These are phyloP conservation scores for Tachysurus vachellii DNA, from an alignment of 2,113 vertebrate genomes.

Conservation along the genomic window DNA sequence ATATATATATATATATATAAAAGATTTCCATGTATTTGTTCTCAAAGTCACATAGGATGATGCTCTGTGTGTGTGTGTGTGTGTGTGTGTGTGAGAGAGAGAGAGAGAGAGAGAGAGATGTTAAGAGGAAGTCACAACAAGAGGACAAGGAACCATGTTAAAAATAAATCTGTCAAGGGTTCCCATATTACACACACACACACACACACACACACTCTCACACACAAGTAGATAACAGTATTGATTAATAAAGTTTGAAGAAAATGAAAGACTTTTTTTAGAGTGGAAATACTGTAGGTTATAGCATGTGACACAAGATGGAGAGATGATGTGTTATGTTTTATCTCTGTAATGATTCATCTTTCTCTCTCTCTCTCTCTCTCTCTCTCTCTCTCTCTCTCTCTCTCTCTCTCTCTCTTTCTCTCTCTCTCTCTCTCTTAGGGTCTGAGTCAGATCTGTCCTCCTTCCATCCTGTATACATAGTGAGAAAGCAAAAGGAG, in stretches of 20 bases:
- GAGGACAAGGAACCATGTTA: not conserved
- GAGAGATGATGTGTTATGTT: not conserved
- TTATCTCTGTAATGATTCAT: not conserved
- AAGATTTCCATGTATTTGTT: not conserved
- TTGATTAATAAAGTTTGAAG: not conserved
- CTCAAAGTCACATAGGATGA: not conserved
- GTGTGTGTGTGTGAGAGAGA: not conserved
- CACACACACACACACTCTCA: not conserved
- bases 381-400: no score
- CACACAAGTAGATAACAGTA: not conserved
- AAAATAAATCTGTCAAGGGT: constrained; percentile 20
- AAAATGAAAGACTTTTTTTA: not conserved
- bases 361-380: not conserved
- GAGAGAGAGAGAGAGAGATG: not conserved
- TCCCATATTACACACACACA: not conserved
- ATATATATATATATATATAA: no score
- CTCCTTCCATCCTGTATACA: constrained; percentile 28
- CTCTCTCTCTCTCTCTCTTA: no score
- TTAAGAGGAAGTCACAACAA: constrained; percentile 4
- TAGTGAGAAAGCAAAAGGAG: constrained; percentile 29
- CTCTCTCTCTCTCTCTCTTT: no score
- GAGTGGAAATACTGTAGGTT: not conserved
- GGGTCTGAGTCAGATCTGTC: constrained; percentile 5
- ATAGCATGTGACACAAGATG: not conserved
- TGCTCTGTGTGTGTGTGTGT: not conserved